phyloP scores from a whole-genome alignment of 92 coral and sea anemone species.

The Desmophyllum pertusum region DNA sequence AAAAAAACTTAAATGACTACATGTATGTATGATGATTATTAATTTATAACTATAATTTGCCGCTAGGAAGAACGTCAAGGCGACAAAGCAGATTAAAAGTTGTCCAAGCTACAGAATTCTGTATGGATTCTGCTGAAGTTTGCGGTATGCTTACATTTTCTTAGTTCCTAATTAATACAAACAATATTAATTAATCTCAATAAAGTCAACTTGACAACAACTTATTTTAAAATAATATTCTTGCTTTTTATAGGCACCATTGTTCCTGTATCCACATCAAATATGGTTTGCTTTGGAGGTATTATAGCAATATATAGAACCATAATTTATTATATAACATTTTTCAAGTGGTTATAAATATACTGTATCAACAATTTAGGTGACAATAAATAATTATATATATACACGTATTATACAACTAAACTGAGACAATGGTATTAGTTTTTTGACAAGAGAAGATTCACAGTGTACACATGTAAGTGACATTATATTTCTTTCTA shows the following conservation, averaged over 20 bases:
- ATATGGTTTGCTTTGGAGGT: neutral
- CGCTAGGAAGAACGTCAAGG: neutral
- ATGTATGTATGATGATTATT: no score
- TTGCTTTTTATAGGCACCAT: neutral
- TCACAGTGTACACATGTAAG: no score
- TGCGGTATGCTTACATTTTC: neutral
- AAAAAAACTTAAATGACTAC: neutral
- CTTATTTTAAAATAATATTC: no score
- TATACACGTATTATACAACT: no score
- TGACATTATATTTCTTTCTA: neutral
- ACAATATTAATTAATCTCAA: neutral
- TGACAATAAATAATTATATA: neutral
- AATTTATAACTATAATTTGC: neutral
- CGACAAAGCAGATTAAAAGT: neutral
- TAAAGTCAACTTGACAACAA: no score
- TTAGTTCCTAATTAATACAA: no score
- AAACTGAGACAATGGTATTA: no score
- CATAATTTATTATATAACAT: no score
- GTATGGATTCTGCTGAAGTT: neutral
- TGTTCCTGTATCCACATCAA: constrained; percentile 1
- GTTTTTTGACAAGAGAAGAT: no score
- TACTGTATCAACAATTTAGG: no score
- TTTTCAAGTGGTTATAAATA: no score
- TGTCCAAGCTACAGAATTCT: neutral
- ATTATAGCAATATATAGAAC: no score